phyloP scores from a whole-genome alignment of 2,888 invertebrate genomes.

The Amiota communis region DNA sequence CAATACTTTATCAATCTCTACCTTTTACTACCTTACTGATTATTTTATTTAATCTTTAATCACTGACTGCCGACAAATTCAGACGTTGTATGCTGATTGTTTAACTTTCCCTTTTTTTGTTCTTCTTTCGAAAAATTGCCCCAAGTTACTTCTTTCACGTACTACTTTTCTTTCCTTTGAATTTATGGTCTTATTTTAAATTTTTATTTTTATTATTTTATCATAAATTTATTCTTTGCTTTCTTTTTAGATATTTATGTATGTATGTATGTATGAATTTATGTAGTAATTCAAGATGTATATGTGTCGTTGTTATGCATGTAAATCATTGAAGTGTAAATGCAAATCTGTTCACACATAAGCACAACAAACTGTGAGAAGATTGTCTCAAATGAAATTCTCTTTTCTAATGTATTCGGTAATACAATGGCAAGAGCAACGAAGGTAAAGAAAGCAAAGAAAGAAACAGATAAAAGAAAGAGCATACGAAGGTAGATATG shows the following conservation, averaged over 20 bases:
- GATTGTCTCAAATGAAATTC: not conserved
- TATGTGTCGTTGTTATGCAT: conserved; percentile 25
- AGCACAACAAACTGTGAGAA: conserved; percentile 26
- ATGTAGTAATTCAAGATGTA: not conserved
- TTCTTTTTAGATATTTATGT: not conserved
- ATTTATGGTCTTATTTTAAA: not conserved
- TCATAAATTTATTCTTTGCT: conserved; percentile 5
- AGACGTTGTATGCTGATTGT: no score
- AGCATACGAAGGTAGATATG: not conserved
- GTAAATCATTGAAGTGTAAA: conserved; percentile 51
- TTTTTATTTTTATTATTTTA: conserved; percentile 6
- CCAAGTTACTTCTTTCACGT: no score
- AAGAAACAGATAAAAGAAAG: not conserved
- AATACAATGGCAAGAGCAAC: not conserved
- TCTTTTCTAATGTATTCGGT: conserved; percentile 2
- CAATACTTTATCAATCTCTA: no score
- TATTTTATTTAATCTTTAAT: no score
- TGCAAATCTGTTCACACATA: conserved; percentile 57
- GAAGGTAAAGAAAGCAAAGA: not conserved
- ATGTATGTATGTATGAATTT: not conserved
- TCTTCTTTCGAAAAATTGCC: no score
- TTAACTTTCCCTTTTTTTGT: no score
- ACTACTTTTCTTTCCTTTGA: not conserved
- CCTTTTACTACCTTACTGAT: no score
- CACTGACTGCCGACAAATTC: no score